Conservation (phyloP, 2,797 vertebrate species). For the Nothura maculosa region DNA sequence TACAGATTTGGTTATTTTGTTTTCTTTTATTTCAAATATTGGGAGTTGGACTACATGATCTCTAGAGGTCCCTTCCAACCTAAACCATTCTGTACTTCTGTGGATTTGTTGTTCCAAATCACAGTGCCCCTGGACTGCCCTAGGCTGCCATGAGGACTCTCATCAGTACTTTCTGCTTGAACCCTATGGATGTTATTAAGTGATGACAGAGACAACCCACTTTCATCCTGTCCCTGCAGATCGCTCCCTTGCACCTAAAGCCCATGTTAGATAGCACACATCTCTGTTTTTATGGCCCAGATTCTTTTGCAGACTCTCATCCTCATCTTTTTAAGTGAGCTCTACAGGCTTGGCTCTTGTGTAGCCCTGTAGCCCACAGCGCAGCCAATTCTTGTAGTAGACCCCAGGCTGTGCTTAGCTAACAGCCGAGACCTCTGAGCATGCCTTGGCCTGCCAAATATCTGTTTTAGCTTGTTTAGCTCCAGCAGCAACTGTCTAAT, state of each 20-base stretch:
- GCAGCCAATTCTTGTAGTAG: not conserved
- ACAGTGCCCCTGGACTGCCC: not conserved
- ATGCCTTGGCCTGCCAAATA: not conserved
- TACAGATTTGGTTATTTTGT: no score
- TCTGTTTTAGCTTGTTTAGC: not conserved
- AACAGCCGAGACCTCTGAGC: not conserved
- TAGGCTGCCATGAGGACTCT: not conserved
- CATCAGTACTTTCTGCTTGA: not conserved
- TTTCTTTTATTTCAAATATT: no score
- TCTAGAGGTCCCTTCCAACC: no score
- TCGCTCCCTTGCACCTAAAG: rapidly evolving
- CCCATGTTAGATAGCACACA: rapidly evolving
- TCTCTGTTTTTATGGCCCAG: not conserved
- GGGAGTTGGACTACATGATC: no score
- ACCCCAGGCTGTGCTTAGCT: not conserved
- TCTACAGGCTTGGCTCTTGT: no score
- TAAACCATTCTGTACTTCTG: no score
- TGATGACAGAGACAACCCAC: not conserved
- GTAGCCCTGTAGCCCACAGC: no score
- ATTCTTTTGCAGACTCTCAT: not conserved
- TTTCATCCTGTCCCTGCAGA: not conserved
- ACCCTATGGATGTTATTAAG: not conserved
- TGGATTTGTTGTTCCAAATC: not conserved
- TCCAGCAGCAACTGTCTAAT: not conserved
- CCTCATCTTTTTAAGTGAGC: not conserved